Evolutionary conservation across 2,888 invertebrate genomes (phyloP).

Genomic region (Merodon equestris): DNA sequence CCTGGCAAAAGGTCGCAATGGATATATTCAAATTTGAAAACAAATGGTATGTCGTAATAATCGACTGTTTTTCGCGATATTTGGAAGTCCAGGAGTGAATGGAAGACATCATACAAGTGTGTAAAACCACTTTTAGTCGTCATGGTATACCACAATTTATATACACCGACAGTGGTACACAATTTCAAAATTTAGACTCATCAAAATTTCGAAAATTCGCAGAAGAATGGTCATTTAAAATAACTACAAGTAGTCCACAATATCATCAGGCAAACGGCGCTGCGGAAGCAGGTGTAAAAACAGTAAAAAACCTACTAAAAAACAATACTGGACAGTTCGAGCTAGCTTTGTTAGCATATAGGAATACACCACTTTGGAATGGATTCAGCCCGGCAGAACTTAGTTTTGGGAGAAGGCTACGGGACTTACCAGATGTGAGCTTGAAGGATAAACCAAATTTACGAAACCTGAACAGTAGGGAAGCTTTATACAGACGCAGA

Average conservation of each 20-base stretch:
- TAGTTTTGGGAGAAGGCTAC: neutral
- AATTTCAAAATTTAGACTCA: conserved; percentile 12
- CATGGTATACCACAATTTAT: conserved; percentile 13
- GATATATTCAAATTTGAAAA: conserved; percentile 14
- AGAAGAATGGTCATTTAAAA: neutral
- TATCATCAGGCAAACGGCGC: neutral
- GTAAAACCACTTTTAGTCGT: conserved; percentile 3
- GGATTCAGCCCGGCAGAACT: conserved; percentile 1
- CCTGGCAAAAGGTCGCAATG: conserved; percentile 23
- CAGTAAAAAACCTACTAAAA: neutral
- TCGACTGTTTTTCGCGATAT: conserved; percentile 9
- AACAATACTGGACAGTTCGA: neutral
- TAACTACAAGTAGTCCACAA: neutral
- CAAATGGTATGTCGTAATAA: conserved; percentile 8
- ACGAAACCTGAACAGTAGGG: neutral
- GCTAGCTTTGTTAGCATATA: neutral
- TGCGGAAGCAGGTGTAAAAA: conserved; percentile 15
- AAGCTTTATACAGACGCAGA: neutral
- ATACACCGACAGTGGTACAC: conserved; percentile 12
- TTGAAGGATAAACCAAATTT: conserved; percentile 1
- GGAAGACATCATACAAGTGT: neutral
- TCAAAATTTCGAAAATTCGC: conserved; percentile 2
- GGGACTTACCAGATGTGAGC: neutral
- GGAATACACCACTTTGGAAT: neutral
- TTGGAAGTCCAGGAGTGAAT: conserved; percentile 1